Evolutionary conservation across 2,797 vertebrate genomes (phyloP).

Genomic region (Euthynnus affinis): DNA sequence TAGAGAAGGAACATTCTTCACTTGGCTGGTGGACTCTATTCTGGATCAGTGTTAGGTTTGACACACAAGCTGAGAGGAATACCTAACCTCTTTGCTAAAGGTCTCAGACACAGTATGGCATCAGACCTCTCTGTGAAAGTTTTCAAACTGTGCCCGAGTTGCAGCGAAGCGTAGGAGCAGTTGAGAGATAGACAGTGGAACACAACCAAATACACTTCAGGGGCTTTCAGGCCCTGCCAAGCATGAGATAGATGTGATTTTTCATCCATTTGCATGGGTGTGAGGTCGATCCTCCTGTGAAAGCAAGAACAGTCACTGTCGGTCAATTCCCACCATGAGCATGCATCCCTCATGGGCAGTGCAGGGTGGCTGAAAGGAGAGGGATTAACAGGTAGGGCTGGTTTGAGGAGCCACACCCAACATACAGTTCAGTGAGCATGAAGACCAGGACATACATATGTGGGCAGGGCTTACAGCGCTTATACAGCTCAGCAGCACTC

Average conservation of each 20-base stretch:
- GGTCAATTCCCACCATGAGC: neutral
- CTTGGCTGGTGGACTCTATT: constrained; percentile 62
- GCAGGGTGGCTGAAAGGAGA: constrained; percentile 1
- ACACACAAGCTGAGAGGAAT: constrained; percentile 77
- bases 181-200: constrained; percentile 52
- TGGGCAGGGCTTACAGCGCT: constrained; percentile 1
- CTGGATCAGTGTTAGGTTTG: constrained; percentile 71
- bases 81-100: constrained; percentile 74
- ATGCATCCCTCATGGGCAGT: neutral
- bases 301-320: neutral
- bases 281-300: constrained; percentile 13
- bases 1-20: constrained; percentile 66
- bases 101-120: constrained; percentile 44
- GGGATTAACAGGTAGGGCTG: constrained; percentile 55
- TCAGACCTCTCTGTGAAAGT: constrained; percentile 75
- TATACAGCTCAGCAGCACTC: constrained; percentile 2
- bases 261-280: constrained; percentile 31
- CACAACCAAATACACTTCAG: constrained; percentile 38
- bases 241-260: constrained; percentile 54
- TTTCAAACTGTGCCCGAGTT: constrained; percentile 42
- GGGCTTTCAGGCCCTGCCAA: constrained; percentile 61
- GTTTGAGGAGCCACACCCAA: constrained; percentile 55
- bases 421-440: neutral
- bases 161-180: constrained; percentile 40
- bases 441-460: constrained; percentile 9